Evolutionary conservation across 1,140 invertebrate species (phyloP).

Genomic region (Chrysoperla carnea): DNA sequence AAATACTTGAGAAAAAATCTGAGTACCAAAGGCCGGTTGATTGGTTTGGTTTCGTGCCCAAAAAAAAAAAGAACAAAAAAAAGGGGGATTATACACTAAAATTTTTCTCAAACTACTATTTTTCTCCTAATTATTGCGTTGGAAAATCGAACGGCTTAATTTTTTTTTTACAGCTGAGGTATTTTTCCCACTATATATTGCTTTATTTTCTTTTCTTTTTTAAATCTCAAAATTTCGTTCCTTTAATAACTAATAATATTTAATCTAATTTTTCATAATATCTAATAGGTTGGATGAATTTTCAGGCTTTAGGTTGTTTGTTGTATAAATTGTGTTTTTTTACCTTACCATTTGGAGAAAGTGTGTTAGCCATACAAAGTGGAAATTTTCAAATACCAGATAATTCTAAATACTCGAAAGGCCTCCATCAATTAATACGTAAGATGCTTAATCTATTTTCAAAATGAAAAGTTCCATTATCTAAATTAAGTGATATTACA

Average conservation of each 20-base stretch:
- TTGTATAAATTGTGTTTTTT: slow-evolving; percentile 89
- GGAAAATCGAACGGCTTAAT: too few species aligned
- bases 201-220: too few species aligned
- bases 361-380: slow-evolving; percentile 81
- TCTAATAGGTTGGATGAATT: slow-evolving; percentile 8
- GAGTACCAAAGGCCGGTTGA: not conserved
- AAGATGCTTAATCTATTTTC: slow-evolving; percentile 8
- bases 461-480: slow-evolving; percentile 7
- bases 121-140: too few species aligned
- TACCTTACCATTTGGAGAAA: slow-evolving; percentile 84
- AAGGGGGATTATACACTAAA: too few species aligned
- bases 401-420: slow-evolving; percentile 53
- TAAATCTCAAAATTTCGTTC: too few species aligned
- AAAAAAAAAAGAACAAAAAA: too few species aligned
- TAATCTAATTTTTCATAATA: slow-evolving; percentile 4
- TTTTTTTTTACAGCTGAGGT: too few species aligned
- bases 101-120: too few species aligned
- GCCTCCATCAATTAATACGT: slow-evolving; percentile 34
- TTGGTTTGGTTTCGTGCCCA: too few species aligned
- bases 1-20: not conserved
- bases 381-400: slow-evolving; percentile 80
- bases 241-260: too few species aligned
- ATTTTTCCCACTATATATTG: too few species aligned
- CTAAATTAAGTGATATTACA: slow-evolving; percentile 10
- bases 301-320: slow-evolving; percentile 72